Percentiles rank a stretch among this genome's conserved stretches.
Conservation (phyloP, 2,113 vertebrate genomes). For the Muscicapa adusta region DNA sequence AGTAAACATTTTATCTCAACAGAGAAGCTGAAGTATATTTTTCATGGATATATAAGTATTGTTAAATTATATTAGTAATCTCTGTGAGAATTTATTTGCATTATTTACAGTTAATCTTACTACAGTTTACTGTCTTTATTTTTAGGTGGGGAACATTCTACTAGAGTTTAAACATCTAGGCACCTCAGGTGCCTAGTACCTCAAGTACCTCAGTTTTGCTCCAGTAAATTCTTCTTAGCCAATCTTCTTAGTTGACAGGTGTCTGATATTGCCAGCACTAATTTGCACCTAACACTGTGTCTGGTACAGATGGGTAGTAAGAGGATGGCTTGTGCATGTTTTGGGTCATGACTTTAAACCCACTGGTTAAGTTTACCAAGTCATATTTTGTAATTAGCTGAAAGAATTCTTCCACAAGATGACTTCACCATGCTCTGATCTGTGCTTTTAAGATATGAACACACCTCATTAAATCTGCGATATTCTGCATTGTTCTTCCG, state of each 20-base stretch:
- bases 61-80: not conserved
- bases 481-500: not conserved
- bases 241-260: not conserved
- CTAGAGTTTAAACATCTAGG: not conserved
- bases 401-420: not conserved
- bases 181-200: too few relatives aligned
- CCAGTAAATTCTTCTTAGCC: not conserved
- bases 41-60: rapidly evolving
- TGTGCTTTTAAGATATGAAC: not conserved
- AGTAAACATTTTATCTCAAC: not conserved
- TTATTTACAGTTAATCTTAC: not conserved
- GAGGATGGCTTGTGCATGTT: not conserved
- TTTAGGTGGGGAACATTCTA: not conserved
- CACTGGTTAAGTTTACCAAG: not conserved
- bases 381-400: not conserved
- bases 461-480: not conserved
- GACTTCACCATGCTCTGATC: not conserved
- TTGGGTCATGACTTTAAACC: not conserved
- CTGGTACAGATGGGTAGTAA: not conserved
- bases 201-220: not conserved
- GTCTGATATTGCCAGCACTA: not conserved
- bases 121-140: not conserved
- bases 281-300: not conserved
- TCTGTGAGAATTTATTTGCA: not conserved
- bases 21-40: not conserved